phyloP scores from a whole-genome alignment of 2,113 vertebrate species.

The Aplodontia rufa region DNA sequence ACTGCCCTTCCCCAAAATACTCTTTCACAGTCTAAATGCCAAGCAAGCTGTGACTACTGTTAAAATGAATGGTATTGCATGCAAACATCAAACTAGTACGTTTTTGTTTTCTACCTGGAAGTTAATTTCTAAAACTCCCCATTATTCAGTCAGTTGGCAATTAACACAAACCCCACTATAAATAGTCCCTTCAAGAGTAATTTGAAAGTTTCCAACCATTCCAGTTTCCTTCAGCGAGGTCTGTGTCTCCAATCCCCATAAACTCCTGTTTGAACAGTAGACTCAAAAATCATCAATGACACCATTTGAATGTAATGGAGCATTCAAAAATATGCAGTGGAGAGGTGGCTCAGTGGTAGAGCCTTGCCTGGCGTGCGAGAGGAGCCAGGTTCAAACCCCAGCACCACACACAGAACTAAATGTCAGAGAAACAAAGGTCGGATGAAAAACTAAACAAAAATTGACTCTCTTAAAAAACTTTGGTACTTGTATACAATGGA shows the following conservation, averaged over 20 bases:
- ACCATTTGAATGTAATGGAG: neutral
- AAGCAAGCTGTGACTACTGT: neutral
- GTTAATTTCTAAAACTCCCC: neutral
- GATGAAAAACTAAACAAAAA: no score
- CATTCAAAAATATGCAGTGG: neutral
- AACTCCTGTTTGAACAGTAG: neutral
- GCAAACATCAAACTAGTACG: neutral
- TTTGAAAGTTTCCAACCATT: neutral
- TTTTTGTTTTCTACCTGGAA: neutral
- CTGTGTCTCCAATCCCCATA: neutral
- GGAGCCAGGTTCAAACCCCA: no score
- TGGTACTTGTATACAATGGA: no score
- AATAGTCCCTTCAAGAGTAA: neutral
- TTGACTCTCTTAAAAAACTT: no score
- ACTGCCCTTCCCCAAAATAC: neutral
- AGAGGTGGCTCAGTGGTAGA: no score
- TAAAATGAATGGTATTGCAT: neutral
- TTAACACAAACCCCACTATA: neutral
- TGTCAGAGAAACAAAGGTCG: no score
- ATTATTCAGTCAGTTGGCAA: neutral
- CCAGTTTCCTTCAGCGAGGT: neutral
- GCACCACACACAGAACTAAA: no score
- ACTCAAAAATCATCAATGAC: neutral
- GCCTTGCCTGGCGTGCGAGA: no score
- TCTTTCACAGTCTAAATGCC: neutral